Evolutionary conservation across 2,888 invertebrate genomes (phyloP), one percentile per base, ranked within the genome.

Genomic region (Coremacera marginata): DNA sequence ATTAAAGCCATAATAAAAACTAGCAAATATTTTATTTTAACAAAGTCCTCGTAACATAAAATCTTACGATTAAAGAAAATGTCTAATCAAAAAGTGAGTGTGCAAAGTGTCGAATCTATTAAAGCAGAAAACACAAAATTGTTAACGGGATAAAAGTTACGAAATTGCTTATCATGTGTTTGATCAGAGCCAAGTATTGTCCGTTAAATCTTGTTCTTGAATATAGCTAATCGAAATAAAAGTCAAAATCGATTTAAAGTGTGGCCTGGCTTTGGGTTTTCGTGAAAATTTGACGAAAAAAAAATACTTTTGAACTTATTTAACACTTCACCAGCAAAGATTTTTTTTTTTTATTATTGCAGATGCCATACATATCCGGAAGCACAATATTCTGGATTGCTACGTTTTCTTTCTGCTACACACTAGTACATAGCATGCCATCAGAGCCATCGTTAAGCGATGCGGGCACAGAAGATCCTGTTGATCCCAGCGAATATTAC

Each of bases 401-500:
- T 44, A 25, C 11, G 22, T 60, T 31, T 25, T 60, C 14, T 5
- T 60, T 31, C 31, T 79, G 67, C 37, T 19, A 25, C 70, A 19
- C 57, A 31, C 11, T 60, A 9, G 22, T 70, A 31, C 57, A 78
- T 0, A 65, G 81, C 63, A 82, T 79, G 19, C 82, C 68, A 49
- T 79, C 70, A 57, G 82, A 79, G 31, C 68, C 4, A 60, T 73
- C 25, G 25, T 31, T 31, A 72, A 75, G 16, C 25, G 79, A 67
- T 37, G 25, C 34, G 27, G 63, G 55, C 55, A 77, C 75, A 19
- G 76, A 77, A 55, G 44, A 79, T 16, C n/a, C 70, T 0, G 80
- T 83, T 1, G 82, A 85, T 70, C 83, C 85, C 62, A 84, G 81
- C 31, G 85, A 83, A 34, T 88, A 88, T 63, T 82, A 87, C 60